Percentiles rank a stretch among this genome's conserved stretches.
Conservation (phyloP, 2,113 vertebrate species). For the Grus americana region DNA sequence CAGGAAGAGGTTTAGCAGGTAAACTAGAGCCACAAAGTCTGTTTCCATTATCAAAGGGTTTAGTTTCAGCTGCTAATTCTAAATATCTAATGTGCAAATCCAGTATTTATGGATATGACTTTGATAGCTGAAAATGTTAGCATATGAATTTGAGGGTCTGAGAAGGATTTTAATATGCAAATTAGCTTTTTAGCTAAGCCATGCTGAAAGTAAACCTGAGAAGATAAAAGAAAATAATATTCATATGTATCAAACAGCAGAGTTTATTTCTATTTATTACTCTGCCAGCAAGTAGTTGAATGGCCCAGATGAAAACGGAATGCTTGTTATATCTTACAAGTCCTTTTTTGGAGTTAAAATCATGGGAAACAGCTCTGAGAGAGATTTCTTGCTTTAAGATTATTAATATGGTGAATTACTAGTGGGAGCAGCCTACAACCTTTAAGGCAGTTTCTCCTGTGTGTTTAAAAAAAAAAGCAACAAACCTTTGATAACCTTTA, state of each 20-base stretch:
- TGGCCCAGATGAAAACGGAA: neutral
- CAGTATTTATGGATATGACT: neutral
- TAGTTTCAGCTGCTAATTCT: neutral
- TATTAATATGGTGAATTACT: neutral
- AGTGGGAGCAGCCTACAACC: neutral
- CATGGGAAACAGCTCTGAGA: neutral
- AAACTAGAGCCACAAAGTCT: slow-evolving; percentile 8
- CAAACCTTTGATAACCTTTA: neutral
- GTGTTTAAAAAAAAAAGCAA: neutral
- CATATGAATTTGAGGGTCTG: neutral
- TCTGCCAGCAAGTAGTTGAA: neutral
- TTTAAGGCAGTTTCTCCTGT: neutral
- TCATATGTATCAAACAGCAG: neutral
- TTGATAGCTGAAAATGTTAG: neutral
- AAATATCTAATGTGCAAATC: neutral
- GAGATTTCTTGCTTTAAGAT: neutral
- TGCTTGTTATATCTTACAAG: neutral
- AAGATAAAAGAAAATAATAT: slow-evolving; percentile 7
- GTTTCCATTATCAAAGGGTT: neutral
- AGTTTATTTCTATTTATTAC: neutral
- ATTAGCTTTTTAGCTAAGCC: neutral
- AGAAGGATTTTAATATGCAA: neutral
- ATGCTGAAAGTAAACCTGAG: slow-evolving; percentile 4
- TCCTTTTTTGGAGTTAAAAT: neutral
- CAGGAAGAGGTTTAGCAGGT: neutral